Conservation (phyloP, 2,113 vertebrate species). For the Phodopus roborovskii region DNA sequence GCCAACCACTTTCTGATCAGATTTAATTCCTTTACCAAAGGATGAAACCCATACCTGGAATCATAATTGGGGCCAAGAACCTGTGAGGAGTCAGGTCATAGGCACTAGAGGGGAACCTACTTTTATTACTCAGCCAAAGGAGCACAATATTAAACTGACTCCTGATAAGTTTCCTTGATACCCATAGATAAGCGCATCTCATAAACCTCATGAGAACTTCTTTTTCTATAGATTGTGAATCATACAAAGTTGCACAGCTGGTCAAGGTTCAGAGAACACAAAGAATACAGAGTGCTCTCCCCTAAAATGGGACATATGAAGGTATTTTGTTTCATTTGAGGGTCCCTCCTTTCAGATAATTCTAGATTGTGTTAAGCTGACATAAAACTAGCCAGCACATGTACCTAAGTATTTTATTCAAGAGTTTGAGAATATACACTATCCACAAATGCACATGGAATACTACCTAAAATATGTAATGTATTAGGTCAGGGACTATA, state of each 20-base stretch:
- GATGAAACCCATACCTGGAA: not conserved
- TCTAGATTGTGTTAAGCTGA: not conserved
- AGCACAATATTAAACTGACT: not conserved
- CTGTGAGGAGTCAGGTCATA: not conserved
- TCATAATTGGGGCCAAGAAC: not conserved
- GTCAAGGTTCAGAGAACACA: not conserved
- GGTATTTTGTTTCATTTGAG: not conserved
- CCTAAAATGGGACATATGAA: not conserved
- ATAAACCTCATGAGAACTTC: not conserved
- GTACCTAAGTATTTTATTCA: not conserved
- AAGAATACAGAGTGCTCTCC: not conserved
- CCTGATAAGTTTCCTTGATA: not conserved
- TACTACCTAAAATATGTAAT: not conserved
- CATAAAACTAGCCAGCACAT: not conserved
- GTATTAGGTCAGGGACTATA: not conserved
- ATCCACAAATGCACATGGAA: not conserved
- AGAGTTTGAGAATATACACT: not conserved
- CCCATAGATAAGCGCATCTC: no score
- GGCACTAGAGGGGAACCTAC: not conserved
- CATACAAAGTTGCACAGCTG: not conserved
- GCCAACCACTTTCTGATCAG: not conserved
- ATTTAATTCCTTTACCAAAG: not conserved
- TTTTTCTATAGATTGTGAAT: not conserved
- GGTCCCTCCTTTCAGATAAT: not conserved
- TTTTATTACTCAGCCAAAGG: not conserved